Conservation (phyloP, 1,140 invertebrate genomes). For the Philopotamus ludificatus region DNA sequence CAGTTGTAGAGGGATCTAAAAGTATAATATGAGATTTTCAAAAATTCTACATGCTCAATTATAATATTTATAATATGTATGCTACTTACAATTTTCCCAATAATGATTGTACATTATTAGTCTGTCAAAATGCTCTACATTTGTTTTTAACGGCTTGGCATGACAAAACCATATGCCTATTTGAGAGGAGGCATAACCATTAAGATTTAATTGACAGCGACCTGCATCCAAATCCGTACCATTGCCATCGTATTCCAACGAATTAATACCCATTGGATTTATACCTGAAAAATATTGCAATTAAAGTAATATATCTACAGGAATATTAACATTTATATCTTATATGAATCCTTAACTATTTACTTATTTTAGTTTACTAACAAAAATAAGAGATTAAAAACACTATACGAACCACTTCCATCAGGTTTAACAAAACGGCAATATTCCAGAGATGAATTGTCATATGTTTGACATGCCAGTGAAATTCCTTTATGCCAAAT, state of each 20-base stretch:
- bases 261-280: conserved; percentile 10
- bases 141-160: conserved; percentile 7
- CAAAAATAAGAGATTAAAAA: no score
- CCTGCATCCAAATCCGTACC: conserved; percentile 20
- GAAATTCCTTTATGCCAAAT: background rate
- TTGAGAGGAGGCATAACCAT: background rate
- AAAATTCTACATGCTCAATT: background rate
- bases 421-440: conserved; percentile 37
- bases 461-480: conserved; percentile 29
- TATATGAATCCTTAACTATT: no score
- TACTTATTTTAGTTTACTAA: no score
- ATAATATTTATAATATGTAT: background rate
- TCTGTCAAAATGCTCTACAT: conserved; percentile 16
- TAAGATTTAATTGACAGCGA: conserved; percentile 9
- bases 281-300: conserved; percentile 20
- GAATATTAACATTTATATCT: no score
- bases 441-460: conserved; percentile 37
- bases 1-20: background rate
- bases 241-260: background rate
- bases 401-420: conserved; percentile 34
- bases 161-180: conserved; percentile 18
- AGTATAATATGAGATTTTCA: background rate
- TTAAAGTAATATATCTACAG: no score
- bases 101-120: background rate
- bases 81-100: background rate